Evolutionary conservation across 2,797 vertebrate genomes (phyloP), one percentile per base, ranked within the genome.

Genomic region (Semaprochilodus insignis): DNA sequence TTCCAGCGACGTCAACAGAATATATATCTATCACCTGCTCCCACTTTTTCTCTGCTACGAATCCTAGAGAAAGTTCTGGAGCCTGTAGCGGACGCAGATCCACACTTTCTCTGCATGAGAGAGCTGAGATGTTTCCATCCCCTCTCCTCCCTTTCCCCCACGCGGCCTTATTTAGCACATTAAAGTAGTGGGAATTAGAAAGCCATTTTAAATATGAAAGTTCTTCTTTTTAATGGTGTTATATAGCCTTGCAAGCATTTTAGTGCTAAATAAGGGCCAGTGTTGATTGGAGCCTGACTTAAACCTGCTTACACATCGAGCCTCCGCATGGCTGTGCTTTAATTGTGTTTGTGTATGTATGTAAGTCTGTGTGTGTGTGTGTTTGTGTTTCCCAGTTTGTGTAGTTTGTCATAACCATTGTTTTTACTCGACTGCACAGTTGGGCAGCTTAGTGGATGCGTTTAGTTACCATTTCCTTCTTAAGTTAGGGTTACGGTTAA

Each of bases 261-360:
- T 44, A 51, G 79, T 89, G 84, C 85, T 86, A 87, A 87, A 85
- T 85, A 90, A 84, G 91, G 93, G 91, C 91, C 92, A 93, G 90
- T 91, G 91, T 90, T 90, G 86, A 90, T 84, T 83, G 89, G 88
- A 87, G 89, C 82, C 81, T 88, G 71, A 85, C 83, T 82, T 85
- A 75, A 84, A 89, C 57, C 55, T 51, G 74, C 80, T 69, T 52
- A 80, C 44, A 80, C 54, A 44, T 54, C 48, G 23, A 75, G 73
- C 34, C 6, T 70, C 60, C 90, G 92, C 92, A 92, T 93, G 91
- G 88, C 88, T 88, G 81, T 91, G 88, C 78, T 85, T 77, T 66
- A 71, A 78, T 10, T 60, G 70, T 83, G 77, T 79, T 81, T 80
- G 27, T 82, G 65, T 74, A 51, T 80, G 62, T 73, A 54, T 73